Evolutionary conservation across 2,113 vertebrate genomes (phyloP).

Genomic region (Vanacampus margaritifer): DNA sequence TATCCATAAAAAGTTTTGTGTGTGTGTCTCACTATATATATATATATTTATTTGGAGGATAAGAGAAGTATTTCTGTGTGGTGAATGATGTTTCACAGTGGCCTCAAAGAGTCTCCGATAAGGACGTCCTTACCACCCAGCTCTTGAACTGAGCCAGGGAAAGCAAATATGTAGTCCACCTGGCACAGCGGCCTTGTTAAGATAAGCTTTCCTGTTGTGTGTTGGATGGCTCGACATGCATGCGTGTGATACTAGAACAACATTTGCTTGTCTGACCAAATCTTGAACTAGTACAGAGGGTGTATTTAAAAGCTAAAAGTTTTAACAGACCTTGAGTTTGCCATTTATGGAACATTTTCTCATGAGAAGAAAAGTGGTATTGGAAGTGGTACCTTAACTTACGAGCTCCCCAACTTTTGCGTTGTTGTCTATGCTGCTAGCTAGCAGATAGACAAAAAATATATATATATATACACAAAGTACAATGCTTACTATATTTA

Average conservation of each 20-base stretch:
- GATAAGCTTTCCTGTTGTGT: constrained; percentile 44
- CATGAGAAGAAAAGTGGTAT: too few species aligned
- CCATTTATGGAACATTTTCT: not conserved
- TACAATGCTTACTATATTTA: too few species aligned
- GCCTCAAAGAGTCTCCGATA: constrained; percentile 40
- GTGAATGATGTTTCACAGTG: constrained; percentile 40
- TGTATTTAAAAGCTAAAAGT: constrained; percentile 5
- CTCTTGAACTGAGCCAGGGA: constrained; percentile 57
- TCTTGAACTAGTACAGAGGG: not conserved
- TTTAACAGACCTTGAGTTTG: constrained; percentile 11
- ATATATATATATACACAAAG: too few species aligned
- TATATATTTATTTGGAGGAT: not conserved
- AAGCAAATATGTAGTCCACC: constrained; percentile 54
- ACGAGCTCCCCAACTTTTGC: too few species aligned
- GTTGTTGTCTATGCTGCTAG: too few species aligned
- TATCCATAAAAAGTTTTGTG: too few species aligned
- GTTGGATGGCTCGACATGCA: constrained; percentile 1
- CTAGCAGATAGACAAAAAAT: too few species aligned
- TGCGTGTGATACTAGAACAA: constrained; percentile 6
- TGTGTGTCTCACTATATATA: not conserved
- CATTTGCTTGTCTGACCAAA: constrained; percentile 2
- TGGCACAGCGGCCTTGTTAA: constrained; percentile 50
- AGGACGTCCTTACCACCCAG: constrained; percentile 19
- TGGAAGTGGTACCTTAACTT: too few species aligned
- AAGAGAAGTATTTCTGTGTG: constrained; percentile 13